Evolutionary conservation across 1,140 invertebrate genomes (phyloP).

Genomic region (Drosophila quadrilineata): DNA sequence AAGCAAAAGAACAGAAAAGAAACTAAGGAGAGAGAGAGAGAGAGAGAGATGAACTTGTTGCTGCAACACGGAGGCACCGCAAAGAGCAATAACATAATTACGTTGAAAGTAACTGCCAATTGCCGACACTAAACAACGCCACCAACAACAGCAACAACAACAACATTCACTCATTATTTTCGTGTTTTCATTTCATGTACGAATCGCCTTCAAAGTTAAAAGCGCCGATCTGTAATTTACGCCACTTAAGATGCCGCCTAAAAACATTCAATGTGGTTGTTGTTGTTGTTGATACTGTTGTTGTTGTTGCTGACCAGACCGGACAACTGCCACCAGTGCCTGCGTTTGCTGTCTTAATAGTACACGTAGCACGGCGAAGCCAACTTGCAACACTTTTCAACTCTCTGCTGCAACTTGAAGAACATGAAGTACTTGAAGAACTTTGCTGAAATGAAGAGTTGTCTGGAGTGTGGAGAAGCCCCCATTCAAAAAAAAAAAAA

Average conservation of each 20-base stretch:
- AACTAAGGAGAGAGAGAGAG: neutral
- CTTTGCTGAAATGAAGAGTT: no score
- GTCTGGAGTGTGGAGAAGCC: neutral
- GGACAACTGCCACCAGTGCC: slow-evolving; percentile 16
- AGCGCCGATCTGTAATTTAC: slow-evolving; percentile 81
- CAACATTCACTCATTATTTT: slow-evolving; percentile 76
- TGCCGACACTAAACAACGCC: slow-evolving; percentile 62
- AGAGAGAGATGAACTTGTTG: slow-evolving; percentile 20
- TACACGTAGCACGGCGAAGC: slow-evolving; percentile 27
- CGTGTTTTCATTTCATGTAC: slow-evolving; percentile 81
- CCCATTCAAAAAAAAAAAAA: neutral
- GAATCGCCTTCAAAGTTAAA: slow-evolving; percentile 81
- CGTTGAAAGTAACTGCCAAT: slow-evolving; percentile 65
- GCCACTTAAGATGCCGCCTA: slow-evolving; percentile 80
- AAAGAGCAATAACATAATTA: slow-evolving; percentile 63
- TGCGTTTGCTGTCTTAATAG: slow-evolving; percentile 58
- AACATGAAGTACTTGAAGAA: neutral
- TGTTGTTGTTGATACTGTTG: slow-evolving; percentile 41
- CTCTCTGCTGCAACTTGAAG: neutral
- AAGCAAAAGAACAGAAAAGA: neutral
- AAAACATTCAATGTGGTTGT: slow-evolving; percentile 53
- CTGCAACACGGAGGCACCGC: slow-evolving; percentile 34
- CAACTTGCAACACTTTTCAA: slow-evolving; percentile 43
- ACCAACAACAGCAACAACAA: slow-evolving; percentile 56
- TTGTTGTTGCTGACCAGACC: slow-evolving; percentile 28